Base-by-base conservation (phyloP, 1,140 invertebrate genomes). In the Frieseomelitta varia region DNA sequence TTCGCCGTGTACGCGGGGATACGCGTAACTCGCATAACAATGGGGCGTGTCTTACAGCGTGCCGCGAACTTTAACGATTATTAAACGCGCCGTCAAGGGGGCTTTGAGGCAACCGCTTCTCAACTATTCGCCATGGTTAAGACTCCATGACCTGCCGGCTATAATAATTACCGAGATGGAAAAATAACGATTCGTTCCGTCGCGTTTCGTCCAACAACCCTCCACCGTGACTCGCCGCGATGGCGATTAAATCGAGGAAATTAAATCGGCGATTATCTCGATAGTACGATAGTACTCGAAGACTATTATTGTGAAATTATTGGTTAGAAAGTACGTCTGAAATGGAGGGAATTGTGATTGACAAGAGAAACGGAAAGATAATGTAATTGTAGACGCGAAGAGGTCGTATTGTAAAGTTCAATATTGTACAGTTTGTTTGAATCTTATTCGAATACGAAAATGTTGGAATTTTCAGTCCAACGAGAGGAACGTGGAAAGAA, bases 51-150 rank as follows among this genome's bases (percentile, higher is more conserved):
- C 87, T 90, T 88, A 84, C 84, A 75, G 84, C 84, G 85, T 69
- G 84, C 68, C 86, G 86, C 90, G 88, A 93, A 93, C 91, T 93
- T 93, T 88, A 91, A 91, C 88, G 89, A 88, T 93, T 93, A 93
- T 93, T 93, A 93, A 93, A 91, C 89, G 85, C 86, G 53, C 79
- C 72, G 58, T 72, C 69, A 34, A n/a, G n/a, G 67, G 39, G 58
- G 81, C 55, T 84, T 87, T 77, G 61, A 73, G 47, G 47, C 53
- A 56, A 85, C 34, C 39, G 80, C 71, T 67, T 78, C 74, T 63
- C 56, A 84, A 72, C 81, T 88, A 88, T 87, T 88, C 71, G 34
- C 56, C 34, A 51, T 15, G 24, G 17, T 14, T 17, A 53, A 30
- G 63, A 63, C 51, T 12, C 27, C 39, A 47, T 47, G 39, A 4